These are phyloP conservation scores for Myotis brandtii DNA, from an alignment of 2,113 vertebrate species.

Conservation along the genomic window DNA sequence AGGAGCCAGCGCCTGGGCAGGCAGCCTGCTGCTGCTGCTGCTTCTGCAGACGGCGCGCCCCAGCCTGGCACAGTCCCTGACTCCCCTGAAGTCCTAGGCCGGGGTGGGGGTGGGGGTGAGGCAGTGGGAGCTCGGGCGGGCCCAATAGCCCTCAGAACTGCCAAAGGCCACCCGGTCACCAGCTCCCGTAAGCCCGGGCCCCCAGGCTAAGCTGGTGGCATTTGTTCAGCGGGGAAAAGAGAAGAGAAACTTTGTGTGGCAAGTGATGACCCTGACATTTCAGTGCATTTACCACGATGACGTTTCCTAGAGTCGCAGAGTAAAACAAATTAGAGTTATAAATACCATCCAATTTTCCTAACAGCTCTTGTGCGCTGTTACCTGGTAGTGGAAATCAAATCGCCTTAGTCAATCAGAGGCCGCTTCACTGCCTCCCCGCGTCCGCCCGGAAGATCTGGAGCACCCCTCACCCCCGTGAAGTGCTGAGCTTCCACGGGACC, in stretches of 20 bases:
- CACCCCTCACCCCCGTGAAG: neutral
- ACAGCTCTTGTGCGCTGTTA: slow-evolving; percentile 73
- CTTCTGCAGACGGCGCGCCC: slow-evolving; percentile 49
- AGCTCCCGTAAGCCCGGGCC: slow-evolving; percentile 78
- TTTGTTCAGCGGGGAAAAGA: slow-evolving; percentile 79
- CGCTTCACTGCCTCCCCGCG: slow-evolving; percentile 48
- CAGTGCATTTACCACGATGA: slow-evolving; percentile 81
- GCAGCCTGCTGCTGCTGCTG: slow-evolving; percentile 67
- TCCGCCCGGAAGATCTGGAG: slow-evolving; percentile 56
- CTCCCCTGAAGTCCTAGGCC: slow-evolving; percentile 74
- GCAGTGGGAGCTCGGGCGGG: slow-evolving; percentile 39
- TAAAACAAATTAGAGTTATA: slow-evolving; percentile 83
- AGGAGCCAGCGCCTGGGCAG: slow-evolving; percentile 83
- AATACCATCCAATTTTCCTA: slow-evolving; percentile 78
- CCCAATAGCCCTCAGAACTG: slow-evolving; percentile 81
- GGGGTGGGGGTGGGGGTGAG: slow-evolving; percentile 55
- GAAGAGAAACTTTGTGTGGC: slow-evolving; percentile 78
- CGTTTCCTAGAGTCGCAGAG: slow-evolving; percentile 69
- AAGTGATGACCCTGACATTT: slow-evolving; percentile 80
- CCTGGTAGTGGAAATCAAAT: slow-evolving; percentile 66
- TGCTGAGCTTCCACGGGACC: neutral
- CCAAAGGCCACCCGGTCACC: slow-evolving; percentile 81
- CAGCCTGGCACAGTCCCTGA: slow-evolving; percentile 74
- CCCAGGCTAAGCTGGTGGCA: slow-evolving; percentile 79
- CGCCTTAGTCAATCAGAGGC: slow-evolving; percentile 66